Percentiles rank a stretch among this genome's conserved stretches.
phyloP scores from a whole-genome alignment of 37 sponge, comb jelly and placozoan genomes.

The Beroe ovata region DNA sequence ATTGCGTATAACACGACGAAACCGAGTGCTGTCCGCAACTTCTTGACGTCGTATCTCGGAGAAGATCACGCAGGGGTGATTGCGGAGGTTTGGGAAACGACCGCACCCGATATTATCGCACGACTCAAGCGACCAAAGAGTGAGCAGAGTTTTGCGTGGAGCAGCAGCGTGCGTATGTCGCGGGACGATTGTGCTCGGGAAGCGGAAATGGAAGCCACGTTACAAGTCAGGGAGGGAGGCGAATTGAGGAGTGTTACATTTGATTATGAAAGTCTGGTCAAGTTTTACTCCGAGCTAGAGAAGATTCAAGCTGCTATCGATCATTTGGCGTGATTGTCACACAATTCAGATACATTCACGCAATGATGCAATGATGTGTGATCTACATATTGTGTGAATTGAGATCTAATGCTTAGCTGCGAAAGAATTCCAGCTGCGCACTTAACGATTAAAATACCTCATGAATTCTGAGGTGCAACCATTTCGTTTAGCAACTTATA shows the following conservation, averaged over 20 bases:
- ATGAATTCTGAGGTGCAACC: too few relatives aligned
- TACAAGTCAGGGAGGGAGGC: slow-evolving; percentile 22
- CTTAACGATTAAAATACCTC: too few relatives aligned
- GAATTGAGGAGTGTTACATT: slow-evolving; percentile 14
- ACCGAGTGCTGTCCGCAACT: slow-evolving; percentile 33
- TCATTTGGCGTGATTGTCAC: slow-evolving; percentile 5
- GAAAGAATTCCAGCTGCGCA: too few relatives aligned
- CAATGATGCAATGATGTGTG: too few relatives aligned
- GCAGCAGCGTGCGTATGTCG: slow-evolving; percentile 12
- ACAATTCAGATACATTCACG: too few relatives aligned
- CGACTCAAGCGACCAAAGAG: background rate
- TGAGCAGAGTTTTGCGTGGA: background rate
- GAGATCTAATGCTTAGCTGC: too few relatives aligned
- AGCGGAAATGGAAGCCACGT: background rate
- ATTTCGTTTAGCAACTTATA: too few relatives aligned
- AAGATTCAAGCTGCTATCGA: slow-evolving; percentile 37
- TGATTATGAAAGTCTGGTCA: slow-evolving; percentile 21
- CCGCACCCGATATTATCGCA: background rate
- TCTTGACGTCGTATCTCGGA: background rate
- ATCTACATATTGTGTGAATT: too few relatives aligned
- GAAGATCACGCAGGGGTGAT: background rate
- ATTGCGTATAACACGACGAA: slow-evolving; percentile 8
- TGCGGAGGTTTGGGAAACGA: background rate
- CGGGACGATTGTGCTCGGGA: slow-evolving; percentile 7
- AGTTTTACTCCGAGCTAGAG: slow-evolving; percentile 48